Base-by-base conservation (phyloP, 2,113 vertebrate genomes). In the Rhea pennata region DNA sequence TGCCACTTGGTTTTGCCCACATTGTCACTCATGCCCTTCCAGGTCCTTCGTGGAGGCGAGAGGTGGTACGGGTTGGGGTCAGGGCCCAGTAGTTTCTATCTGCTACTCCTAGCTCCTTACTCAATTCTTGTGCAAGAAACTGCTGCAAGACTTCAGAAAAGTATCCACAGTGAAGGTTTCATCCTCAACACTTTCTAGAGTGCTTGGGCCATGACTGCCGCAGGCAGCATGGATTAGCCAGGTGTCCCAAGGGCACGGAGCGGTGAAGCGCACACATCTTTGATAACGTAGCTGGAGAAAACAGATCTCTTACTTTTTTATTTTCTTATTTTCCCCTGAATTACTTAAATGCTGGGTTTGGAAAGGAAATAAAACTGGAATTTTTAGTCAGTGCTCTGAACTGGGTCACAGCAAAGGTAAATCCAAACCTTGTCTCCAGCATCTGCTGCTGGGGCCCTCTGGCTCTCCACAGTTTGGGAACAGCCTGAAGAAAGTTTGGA, bases 161-260 rank as follows among this genome's bases (percentile, higher is more conserved):
- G 51, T 5, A 5, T 4, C 5, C 0, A 1, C 10, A 19, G 29
- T 20, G 12, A 12, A 54, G 6, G 3, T 88, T 67, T 59, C 24
- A 82, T 12, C 7, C 15, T 16, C 5, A 2, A 3, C 7, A 12
- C 5, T 59, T 88, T 17, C 20, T 58, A 50, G 29, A 62, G 59
- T 84, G 2, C 15, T 73, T 12, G 1, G 17, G 39, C 8, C 56
- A 65, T 73, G 29, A 23, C 4, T 29, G 15, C 10, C 29, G 8
- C 15, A 40, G 31, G 16, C 53, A 62, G 10, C 19, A 75, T 21
- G 17, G 39, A 24, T 64, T 33, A 92, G 50, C 40, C 33, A 5
- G 1, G 8, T 74, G 46, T 53, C 46, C 24, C 22, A 48, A 62
- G 6, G 7, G 9, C 10, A 78, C 53, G 23, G 15, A 92, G 56